Evolutionary conservation across 2,888 invertebrate genomes (phyloP).

Genomic region (Plutella xylostella): DNA sequence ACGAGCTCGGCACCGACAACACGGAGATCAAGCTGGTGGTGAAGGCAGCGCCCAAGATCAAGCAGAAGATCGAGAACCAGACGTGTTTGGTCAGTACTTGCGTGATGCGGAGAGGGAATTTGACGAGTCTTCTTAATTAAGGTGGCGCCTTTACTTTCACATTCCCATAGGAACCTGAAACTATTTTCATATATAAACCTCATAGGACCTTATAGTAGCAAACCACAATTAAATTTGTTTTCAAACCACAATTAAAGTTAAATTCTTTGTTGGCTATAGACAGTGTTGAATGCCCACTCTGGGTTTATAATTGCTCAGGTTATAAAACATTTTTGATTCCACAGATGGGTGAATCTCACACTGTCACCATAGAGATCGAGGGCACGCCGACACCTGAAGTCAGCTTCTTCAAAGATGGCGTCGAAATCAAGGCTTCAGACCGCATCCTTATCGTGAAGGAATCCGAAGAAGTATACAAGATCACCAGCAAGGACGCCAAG

Average conservation of each 20-base stretch:
- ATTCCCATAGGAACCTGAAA: no score
- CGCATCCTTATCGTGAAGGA: slow-evolving; percentile 80
- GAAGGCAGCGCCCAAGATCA: slow-evolving; percentile 89
- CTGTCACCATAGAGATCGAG: slow-evolving; percentile 85
- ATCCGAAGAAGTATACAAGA: slow-evolving; percentile 73
- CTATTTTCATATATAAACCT: no score
- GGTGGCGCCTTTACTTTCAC: no score
- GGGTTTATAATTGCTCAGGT: not conserved
- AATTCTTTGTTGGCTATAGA: not conserved
- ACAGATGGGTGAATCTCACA: slow-evolving; percentile 75
- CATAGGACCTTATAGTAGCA: no score
- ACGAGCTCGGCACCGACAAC: slow-evolving; percentile 85
- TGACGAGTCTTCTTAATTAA: no score
- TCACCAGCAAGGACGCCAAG: slow-evolving; percentile 78
- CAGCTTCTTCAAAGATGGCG: slow-evolving; percentile 90
- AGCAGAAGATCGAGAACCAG: slow-evolving; percentile 81
- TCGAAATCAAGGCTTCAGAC: slow-evolving; percentile 78
- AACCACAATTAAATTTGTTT: no score
- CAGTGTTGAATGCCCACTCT: not conserved
- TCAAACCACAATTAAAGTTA: no score
- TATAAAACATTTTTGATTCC: not conserved
- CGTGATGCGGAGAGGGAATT: no score
- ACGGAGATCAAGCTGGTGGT: slow-evolving; percentile 81
- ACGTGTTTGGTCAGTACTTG: slow-evolving; percentile 72
- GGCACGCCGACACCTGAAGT: slow-evolving; percentile 86